A percentile compares a stretch with the other conserved stretches of the same genome.
Evolutionary conservation across 2,888 invertebrate species (phyloP).

Genomic region (Pediacus dermestoides): DNA sequence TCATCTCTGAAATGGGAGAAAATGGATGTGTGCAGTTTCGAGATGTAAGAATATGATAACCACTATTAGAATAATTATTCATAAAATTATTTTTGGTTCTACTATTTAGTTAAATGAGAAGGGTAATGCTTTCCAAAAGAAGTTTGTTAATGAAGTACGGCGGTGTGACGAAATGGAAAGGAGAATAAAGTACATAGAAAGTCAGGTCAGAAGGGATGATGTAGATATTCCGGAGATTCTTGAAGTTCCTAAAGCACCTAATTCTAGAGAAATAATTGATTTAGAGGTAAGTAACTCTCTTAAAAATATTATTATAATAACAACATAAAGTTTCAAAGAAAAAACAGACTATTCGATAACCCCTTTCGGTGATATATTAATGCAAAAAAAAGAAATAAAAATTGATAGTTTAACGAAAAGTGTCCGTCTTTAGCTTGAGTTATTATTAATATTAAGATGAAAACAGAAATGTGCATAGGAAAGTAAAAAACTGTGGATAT

Average conservation of each 20-base stretch:
- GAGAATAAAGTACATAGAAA: slow-evolving; percentile 80
- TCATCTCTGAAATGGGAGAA: slow-evolving; percentile 91
- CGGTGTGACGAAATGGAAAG: slow-evolving; percentile 91
- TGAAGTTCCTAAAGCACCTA: slow-evolving; percentile 63
- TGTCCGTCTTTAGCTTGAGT: too few species aligned
- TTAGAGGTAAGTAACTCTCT: slow-evolving; percentile 47
- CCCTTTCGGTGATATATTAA: too few species aligned
- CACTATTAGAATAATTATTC: neutral
- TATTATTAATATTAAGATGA: too few species aligned
- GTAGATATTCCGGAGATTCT: slow-evolving; percentile 74
- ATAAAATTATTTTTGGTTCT: slow-evolving; percentile 8
- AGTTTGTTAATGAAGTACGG: slow-evolving; percentile 87
- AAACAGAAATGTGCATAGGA: too few species aligned
- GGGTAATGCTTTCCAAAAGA: slow-evolving; percentile 86
- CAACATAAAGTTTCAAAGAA: too few species aligned
- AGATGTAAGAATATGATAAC: too few species aligned
- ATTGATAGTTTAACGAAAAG: too few species aligned
- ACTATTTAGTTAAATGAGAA: slow-evolving; percentile 78
- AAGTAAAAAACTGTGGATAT: too few species aligned
- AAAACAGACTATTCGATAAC: too few species aligned
- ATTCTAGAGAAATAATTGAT: slow-evolving; percentile 59
- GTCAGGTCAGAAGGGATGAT: slow-evolving; percentile 78
- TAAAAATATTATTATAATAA: too few species aligned
- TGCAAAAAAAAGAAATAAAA: too few species aligned
- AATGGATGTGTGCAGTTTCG: slow-evolving; percentile 91